A percentile compares a stretch with the other conserved stretches of the same genome.
phyloP scores from a whole-genome alignment of 2,797 vertebrate species.

The Protonibea diacanthus region DNA sequence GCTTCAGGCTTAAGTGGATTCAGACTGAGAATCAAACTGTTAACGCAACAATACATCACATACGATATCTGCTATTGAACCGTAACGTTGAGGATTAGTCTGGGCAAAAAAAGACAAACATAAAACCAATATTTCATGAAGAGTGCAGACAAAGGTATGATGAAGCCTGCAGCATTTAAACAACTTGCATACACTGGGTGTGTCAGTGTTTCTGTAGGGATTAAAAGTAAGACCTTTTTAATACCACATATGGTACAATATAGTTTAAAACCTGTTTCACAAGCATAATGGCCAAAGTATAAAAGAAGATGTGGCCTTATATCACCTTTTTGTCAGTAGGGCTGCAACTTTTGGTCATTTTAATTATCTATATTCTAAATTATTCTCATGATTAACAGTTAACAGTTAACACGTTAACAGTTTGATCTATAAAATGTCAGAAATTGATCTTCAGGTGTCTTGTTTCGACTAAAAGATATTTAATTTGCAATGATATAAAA shows the following conservation, averaged over 20 bases:
- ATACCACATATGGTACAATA: not conserved
- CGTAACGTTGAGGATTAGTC: slow-evolving; percentile 16
- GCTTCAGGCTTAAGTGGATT: slow-evolving; percentile 26
- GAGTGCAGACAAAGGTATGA: slow-evolving; percentile 15
- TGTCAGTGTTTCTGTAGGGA: not conserved
- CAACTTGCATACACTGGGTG: not conserved
- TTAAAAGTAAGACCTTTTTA: not conserved
- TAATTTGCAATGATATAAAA: not conserved
- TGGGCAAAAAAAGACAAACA: slow-evolving; percentile 12
- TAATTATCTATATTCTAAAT: too few species aligned
- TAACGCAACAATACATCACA: slow-evolving; percentile 48
- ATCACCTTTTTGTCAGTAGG: too few species aligned
- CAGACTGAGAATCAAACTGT: slow-evolving; percentile 35
- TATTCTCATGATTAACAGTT: too few species aligned
- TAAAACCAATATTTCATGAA: slow-evolving; percentile 20
- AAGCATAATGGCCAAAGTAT: not conserved
- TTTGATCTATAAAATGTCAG: not conserved
- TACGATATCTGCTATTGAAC: slow-evolving; percentile 39
- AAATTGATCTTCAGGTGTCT: not conserved
- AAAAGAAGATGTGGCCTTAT: not conserved
- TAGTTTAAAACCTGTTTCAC: not conserved
- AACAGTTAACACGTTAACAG: too few species aligned
- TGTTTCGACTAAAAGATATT: not conserved
- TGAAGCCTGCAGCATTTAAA: slow-evolving; percentile 16
- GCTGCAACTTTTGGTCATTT: too few species aligned